phyloP scores from a whole-genome alignment of 2,113 vertebrate species.

The Xenus cinereus region DNA sequence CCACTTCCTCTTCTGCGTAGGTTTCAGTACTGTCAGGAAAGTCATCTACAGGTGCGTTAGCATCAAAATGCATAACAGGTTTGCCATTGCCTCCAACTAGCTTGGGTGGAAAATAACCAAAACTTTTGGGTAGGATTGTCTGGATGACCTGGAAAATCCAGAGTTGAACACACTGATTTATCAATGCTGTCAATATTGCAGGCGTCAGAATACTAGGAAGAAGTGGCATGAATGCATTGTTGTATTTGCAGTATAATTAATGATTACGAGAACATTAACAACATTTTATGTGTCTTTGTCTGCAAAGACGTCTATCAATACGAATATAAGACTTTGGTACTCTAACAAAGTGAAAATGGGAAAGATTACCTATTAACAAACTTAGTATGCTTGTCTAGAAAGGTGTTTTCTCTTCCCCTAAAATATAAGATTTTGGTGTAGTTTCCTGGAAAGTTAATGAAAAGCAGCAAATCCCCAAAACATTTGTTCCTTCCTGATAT shows the following conservation, averaged over 20 bases:
- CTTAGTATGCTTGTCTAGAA: neutral
- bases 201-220: neutral
- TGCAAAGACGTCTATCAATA: neutral
- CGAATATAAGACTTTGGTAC: accelerated
- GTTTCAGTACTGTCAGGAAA: constrained; percentile 64
- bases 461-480: neutral
- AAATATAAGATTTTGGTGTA: neutral
- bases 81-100: constrained; percentile 72
- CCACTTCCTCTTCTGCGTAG: constrained; percentile 79
- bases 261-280: neutral
- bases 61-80: constrained; percentile 61
- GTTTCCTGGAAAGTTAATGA: neutral
- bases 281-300: neutral
- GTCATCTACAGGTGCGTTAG: constrained; percentile 58
- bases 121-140: constrained; percentile 74
- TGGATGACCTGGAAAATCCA: constrained; percentile 79
- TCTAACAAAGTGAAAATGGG: neutral
- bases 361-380: neutral
- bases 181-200: neutral
- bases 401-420: neutral
- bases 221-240: neutral
- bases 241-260: neutral
- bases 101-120: constrained; percentile 69
- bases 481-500: neutral
- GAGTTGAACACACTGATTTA: neutral